These are phyloP conservation scores for Gymnothorax javanicus DNA, from an alignment of 2,797 vertebrate species.

Conservation along the genomic window DNA sequence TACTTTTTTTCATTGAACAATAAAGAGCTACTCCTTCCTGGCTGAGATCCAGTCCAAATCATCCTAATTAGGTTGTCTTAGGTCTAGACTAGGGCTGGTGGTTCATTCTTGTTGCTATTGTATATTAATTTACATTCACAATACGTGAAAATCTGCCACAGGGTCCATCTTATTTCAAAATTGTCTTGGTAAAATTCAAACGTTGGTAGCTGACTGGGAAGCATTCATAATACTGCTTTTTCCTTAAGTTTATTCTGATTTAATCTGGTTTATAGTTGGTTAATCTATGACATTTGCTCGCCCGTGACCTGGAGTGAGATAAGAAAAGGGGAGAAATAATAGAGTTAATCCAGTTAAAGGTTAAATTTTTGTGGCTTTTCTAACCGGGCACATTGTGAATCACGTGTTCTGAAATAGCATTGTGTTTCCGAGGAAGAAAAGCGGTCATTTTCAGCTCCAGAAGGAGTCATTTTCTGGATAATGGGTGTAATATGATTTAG, in stretches of 20 bases:
- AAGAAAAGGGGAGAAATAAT: neutral
- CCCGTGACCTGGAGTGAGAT: neutral
- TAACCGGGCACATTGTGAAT: neutral
- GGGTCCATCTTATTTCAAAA: neutral
- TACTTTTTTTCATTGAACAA: neutral
- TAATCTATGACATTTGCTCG: neutral
- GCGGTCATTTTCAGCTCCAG: neutral
- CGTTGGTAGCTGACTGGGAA: neutral
- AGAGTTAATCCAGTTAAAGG: neutral
- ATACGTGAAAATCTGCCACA: neutral
- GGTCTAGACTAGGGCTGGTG: neutral
- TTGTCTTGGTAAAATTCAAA: neutral
- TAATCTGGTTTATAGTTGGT: neutral
- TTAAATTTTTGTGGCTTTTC: neutral
- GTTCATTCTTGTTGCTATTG: neutral
- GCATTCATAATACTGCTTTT: neutral
- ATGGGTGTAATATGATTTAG: slow-evolving; percentile 8
- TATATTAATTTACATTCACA: neutral
- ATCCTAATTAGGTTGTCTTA: neutral
- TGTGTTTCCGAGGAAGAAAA: neutral
- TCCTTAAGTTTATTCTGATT: neutral
- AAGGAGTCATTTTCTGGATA: neutral
- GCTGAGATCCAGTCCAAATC: neutral
- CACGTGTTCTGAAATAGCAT: neutral
- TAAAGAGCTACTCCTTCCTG: neutral